A percentile compares a stretch with the other conserved stretches of the same genome.
Evolutionary conservation across 2,113 vertebrate species (phyloP).

Genomic region (Gymnarchus niloticus): DNA sequence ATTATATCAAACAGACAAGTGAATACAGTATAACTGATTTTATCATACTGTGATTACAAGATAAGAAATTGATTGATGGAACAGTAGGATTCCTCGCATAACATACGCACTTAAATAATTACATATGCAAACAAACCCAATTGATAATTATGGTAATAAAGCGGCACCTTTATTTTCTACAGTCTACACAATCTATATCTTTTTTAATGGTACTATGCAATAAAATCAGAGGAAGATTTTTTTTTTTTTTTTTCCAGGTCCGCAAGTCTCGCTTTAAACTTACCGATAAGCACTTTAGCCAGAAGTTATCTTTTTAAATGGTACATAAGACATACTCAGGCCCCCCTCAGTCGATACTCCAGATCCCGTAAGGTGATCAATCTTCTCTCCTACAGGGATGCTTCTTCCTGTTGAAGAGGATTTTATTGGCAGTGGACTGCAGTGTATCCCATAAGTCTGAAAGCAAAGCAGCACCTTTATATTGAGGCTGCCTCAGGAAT

Average conservation of each 20-base stretch:
- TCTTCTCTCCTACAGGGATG: neutral
- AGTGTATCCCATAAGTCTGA: slow-evolving; percentile 9
- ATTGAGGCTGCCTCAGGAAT: neutral
- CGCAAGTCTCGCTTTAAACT: neutral
- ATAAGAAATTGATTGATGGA: neutral
- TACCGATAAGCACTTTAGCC: neutral
- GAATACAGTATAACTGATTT: neutral
- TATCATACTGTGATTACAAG: too few species aligned
- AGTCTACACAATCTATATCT: neutral
- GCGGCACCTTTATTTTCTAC: neutral
- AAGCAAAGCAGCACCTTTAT: neutral
- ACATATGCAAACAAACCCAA: neutral
- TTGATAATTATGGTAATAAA: neutral
- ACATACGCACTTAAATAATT: slow-evolving; percentile 1
- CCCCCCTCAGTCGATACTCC: neutral
- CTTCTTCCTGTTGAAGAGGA: neutral
- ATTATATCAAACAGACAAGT: neutral
- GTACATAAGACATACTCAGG: neutral
- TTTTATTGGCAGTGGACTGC: neutral
- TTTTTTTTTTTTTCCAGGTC: neutral
- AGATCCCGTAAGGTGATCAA: neutral
- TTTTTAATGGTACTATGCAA: neutral
- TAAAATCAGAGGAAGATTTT: neutral
- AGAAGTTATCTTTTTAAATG: neutral
- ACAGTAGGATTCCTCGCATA: neutral